These are phyloP conservation scores for Stegana nigrithorax DNA, from an alignment of 2,888 invertebrate species.

Conservation along the genomic window DNA sequence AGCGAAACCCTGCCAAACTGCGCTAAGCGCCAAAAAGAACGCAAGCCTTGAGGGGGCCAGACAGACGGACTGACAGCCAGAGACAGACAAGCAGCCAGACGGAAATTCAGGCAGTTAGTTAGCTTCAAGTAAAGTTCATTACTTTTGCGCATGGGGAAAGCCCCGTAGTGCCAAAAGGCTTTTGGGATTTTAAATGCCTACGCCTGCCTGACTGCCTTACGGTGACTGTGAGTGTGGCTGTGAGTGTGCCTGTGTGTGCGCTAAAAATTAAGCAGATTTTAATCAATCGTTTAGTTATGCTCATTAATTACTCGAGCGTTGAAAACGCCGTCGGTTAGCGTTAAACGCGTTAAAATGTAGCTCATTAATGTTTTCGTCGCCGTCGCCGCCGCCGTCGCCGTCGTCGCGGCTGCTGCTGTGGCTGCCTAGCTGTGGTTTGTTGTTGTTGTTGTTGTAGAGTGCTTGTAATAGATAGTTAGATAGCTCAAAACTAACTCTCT, in stretches of 20 bases:
- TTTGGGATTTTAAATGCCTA: no score
- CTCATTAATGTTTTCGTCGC: constrained; percentile 38
- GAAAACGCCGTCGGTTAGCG: constrained; percentile 52
- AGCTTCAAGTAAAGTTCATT: no score
- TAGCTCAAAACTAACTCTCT: not conserved
- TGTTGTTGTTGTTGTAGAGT: constrained; percentile 44
- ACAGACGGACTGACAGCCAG: no score
- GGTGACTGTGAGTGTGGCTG: not conserved
- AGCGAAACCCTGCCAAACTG: no score
- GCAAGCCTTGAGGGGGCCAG: no score
- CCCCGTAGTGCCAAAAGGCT: no score
- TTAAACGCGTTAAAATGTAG: constrained; percentile 25
- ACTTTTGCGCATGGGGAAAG: no score
- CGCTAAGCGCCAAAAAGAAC: no score
- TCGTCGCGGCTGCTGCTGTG: not conserved
- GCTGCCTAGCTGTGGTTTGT: constrained; percentile 18
- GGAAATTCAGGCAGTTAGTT: no score
- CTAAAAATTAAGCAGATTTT: constrained; percentile 22
- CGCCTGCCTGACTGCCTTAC: not conserved
- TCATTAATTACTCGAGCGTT: constrained; percentile 61
- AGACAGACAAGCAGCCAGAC: no score
- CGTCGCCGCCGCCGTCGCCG: constrained; percentile 27
- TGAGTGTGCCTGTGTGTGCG: not conserved
- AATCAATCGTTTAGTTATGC: constrained; percentile 28
- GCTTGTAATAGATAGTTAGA: not conserved